These are phyloP conservation scores for Xiphophorus birchmanni DNA, from an alignment of 2,797 vertebrate species.

Conservation along the genomic window DNA sequence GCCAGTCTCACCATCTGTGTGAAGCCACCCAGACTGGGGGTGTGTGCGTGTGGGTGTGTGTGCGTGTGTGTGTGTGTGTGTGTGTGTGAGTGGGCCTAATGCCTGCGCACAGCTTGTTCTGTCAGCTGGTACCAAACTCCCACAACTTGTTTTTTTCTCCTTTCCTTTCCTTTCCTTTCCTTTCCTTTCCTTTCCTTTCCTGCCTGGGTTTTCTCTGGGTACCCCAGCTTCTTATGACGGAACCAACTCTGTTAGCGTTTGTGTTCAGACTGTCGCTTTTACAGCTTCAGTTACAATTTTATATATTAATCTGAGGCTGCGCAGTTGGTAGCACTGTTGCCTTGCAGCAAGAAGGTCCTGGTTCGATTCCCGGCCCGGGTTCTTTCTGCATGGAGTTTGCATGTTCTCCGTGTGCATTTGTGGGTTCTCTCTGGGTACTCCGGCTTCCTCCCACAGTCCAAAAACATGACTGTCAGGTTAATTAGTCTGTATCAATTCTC, in stretches of 20 bases:
- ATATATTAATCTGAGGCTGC: neutral
- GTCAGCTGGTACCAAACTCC: slow-evolving; percentile 6
- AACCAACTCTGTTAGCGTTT: neutral
- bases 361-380: no score
- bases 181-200: neutral
- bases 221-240: neutral
- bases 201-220: neutral
- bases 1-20: slow-evolving; percentile 47
- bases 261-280: neutral
- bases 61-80: neutral
- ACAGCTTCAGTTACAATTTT: neutral
- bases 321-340: no score
- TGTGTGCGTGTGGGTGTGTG: neutral
- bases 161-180: neutral
- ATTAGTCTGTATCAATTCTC: no score
- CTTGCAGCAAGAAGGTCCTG: no score
- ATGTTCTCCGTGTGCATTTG: no score
- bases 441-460: no score
- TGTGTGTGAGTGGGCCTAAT: neutral
- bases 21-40: neutral
- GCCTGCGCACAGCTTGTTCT: slow-evolving; percentile 49
- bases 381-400: no score
- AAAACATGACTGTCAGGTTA: no score
- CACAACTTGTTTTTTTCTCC: neutral
- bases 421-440: no score